Evolutionary conservation across 2,113 vertebrate genomes (phyloP), one percentile per base, ranked within the genome.

Genomic region (Limanda limanda): DNA sequence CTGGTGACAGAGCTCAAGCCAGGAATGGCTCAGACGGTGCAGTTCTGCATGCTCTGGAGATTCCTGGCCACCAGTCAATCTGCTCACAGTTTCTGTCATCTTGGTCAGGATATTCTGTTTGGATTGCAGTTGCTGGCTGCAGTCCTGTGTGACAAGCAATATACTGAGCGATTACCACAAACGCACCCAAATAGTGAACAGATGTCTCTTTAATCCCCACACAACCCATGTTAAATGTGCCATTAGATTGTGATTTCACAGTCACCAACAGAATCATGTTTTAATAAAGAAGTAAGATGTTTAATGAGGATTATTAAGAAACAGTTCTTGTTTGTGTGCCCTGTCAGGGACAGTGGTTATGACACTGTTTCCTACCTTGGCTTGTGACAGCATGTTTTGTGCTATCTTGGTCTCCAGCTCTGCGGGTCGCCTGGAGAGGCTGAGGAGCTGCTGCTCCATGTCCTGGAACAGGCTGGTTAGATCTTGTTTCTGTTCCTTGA

Each of bases 351-450:
- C 15, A 21, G 14, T 23, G 8, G 40, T 48, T 47, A 6, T 51
- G 15, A 47, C 42, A 18, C 1, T 8, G 14, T 37, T 48, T 11
- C 27, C 21, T 92, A 99, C 98, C 96, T 97, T 95, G 25, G 96
- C 95, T 85, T 99, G 98, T 51, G 94, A 89, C 74, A 97, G 93
- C 96, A 97, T 96, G 86, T 97, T 98, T 84, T 98, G 96, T 18
- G 96, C 95, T 62, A 99, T 95, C 76, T 96, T 98, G 18, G 95
- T 89, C 91, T 99, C 98, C 76, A 99, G 84, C 68, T 99, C 98
- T 1, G 97, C 94, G 1, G 95, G 95, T 70, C 96, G 93, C 78
- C 96, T 95, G 85, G 95, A 96, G 93, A 98, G 93, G 82, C 95
- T 97, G 89, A 98, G 96, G 2, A 99, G 92, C n/a, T 98, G 96